Evolutionary conservation across 2,888 invertebrate genomes (phyloP).

Genomic region (Xestia xanthographa): DNA sequence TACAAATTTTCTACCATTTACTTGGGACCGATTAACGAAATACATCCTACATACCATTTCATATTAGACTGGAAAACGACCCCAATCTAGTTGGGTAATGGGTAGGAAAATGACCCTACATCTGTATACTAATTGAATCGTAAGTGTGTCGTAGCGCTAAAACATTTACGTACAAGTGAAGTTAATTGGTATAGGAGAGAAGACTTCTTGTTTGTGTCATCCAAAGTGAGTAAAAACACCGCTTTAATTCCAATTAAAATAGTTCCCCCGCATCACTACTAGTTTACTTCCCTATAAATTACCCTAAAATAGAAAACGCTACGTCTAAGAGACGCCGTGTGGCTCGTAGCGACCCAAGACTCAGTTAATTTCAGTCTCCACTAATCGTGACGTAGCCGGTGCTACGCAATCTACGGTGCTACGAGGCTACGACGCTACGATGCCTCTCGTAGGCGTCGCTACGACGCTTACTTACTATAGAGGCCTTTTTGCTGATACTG

Average conservation of each 20-base stretch:
- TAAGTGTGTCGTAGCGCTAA: neutral
- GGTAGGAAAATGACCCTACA: neutral
- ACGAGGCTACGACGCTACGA: slow-evolving; percentile 28
- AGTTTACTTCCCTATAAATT: neutral
- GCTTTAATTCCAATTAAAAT: neutral
- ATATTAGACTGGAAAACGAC: neutral
- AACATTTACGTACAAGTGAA: neutral
- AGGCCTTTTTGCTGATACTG: slow-evolving; percentile 51
- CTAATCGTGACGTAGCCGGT: slow-evolving; percentile 40
- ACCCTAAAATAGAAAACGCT: slow-evolving; percentile 20
- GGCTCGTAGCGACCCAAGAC: slow-evolving; percentile 14
- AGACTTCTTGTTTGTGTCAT: neutral
- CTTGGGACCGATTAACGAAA: neutral
- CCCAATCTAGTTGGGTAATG: neutral
- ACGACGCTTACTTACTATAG: slow-evolving; percentile 26
- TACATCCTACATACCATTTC: neutral
- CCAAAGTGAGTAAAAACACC: neutral
- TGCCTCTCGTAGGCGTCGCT: neutral
- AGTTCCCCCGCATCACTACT: neutral
- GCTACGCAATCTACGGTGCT: slow-evolving; percentile 37
- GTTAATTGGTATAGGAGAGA: neutral
- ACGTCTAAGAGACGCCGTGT: neutral
- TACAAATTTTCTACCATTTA: neutral
- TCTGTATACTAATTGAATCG: neutral
- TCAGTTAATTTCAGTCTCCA: slow-evolving; percentile 36